A percentile compares a stretch with the other conserved stretches of the same genome.
Conservation (phyloP, 2,797 vertebrate genomes). For the Acipenser oxyrinchus region DNA sequence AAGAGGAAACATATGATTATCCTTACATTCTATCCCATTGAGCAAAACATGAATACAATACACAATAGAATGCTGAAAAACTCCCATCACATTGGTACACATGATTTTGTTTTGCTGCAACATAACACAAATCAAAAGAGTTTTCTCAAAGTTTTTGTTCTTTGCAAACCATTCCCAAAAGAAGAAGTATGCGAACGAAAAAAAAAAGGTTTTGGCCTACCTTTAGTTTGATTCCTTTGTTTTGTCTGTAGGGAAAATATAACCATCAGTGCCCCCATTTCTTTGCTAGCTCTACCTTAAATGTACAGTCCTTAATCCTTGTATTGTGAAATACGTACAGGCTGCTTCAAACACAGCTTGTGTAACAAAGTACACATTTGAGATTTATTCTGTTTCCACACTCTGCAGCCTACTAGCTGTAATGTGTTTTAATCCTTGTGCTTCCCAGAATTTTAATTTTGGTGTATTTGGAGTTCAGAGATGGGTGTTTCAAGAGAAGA, state of each 20-base stretch:
- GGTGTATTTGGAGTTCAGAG: slow-evolving; percentile 32
- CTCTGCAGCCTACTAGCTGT: not conserved
- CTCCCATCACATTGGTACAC: too few species aligned
- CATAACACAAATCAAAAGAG: too few species aligned
- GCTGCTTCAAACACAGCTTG: too few species aligned
- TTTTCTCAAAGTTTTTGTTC: too few species aligned
- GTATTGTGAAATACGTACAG: too few species aligned
- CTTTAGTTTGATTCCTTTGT: slow-evolving; percentile 44
- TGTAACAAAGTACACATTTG: too few species aligned
- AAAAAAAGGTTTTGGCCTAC: slow-evolving; percentile 34
- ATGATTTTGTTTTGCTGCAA: too few species aligned
- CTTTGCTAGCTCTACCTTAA: slow-evolving; percentile 25
- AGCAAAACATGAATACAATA: too few species aligned
- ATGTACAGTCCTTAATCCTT: slow-evolving; percentile 5
- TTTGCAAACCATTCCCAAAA: too few species aligned
- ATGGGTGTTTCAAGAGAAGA: slow-evolving; percentile 24
- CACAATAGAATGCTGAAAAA: too few species aligned
- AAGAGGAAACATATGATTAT: too few species aligned
- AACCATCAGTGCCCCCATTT: slow-evolving; percentile 45
- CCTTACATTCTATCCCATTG: too few species aligned
- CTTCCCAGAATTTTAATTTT: slow-evolving; percentile 40
- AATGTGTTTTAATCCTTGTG: slow-evolving; percentile 26
- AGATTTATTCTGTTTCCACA: not conserved
- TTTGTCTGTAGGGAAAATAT: slow-evolving; percentile 60
- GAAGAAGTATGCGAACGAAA: not conserved